These are phyloP conservation scores for Lycocerus yunnanus DNA, from an alignment of 2,888 invertebrate genomes.

Conservation along the genomic window DNA sequence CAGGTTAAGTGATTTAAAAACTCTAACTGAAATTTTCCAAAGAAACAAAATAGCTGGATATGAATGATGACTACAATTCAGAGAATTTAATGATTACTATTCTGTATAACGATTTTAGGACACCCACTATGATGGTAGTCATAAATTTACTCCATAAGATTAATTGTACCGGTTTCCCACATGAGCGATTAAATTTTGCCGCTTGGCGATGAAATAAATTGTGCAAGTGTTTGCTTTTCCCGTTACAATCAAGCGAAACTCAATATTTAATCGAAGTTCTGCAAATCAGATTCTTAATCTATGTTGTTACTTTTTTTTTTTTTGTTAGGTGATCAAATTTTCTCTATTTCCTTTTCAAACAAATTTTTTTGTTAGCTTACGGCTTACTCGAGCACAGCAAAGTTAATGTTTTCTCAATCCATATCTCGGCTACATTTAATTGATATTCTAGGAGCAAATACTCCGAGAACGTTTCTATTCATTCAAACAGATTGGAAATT, in stretches of 20 bases:
- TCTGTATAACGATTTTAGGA: slow-evolving; percentile 38
- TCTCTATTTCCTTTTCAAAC: background rate
- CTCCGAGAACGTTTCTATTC: slow-evolving; percentile 13
- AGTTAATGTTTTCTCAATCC: slow-evolving; percentile 8
- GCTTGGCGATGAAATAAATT: slow-evolving; percentile 40
- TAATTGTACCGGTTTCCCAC: slow-evolving; percentile 44
- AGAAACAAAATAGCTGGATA: slow-evolving; percentile 14
- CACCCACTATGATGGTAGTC: slow-evolving; percentile 35
- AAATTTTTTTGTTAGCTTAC: background rate
- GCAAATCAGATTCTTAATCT: slow-evolving; percentile 9
- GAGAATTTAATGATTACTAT: slow-evolving; percentile 40
- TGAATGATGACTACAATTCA: slow-evolving; percentile 25
- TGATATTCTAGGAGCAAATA: slow-evolving; percentile 9
- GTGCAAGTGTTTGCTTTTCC: slow-evolving; percentile 41
- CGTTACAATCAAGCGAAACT: slow-evolving; percentile 37
- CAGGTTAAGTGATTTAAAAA: background rate
- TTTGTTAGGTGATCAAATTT: background rate
- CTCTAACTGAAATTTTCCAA: slow-evolving; percentile 6
- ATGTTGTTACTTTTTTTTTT: background rate
- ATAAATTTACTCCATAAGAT: slow-evolving; percentile 40
- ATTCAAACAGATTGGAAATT: slow-evolving; percentile 23
- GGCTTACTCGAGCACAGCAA: background rate
- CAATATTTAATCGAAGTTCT: slow-evolving; percentile 37
- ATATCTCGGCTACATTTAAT: slow-evolving; percentile 6
- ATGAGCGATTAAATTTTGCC: slow-evolving; percentile 45